Evolutionary conservation across 2,113 vertebrate genomes (phyloP), one percentile per base, ranked within the genome.

Genomic region (Rhinolophus sinicus): DNA sequence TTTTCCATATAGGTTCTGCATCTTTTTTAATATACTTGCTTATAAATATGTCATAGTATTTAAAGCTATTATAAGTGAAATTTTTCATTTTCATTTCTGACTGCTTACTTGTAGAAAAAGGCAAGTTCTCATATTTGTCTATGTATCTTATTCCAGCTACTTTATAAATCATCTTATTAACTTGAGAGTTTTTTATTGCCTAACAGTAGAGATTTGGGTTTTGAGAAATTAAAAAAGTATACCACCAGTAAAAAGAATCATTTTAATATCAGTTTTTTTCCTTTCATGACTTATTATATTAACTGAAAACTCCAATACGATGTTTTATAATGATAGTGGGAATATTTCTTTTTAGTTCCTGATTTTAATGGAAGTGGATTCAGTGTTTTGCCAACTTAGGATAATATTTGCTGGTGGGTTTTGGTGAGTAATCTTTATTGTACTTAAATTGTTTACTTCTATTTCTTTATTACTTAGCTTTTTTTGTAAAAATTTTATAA

Each of bases 401-500:
- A 70, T 80, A 80, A 65, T 89, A 88, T 44, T 70, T 93, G 33
- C 50, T 93, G 52, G 33, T 65, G 22, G 28, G 8, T 24, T 83
- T 62, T 62, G 60, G 52, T 30, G 69, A 83, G 12, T 60, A n/a
- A 22, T 28, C 52, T 52, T 69, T 62, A 77, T 52, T 18, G 16
- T 47, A 62, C 24, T 84, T 84, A 89, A 47, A 19, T 62, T 69
- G 40, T 76, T 77, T 73, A 22, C 19, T 94, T 94, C 35, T 64
- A 62, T 85, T 81, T 80, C 38, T 28, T 19, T 40, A 54, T 75
- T 78, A 72, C 3, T 88, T 95, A 58, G 6, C n/a, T 88, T 78
- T 75, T 44, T 80, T 62, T 30, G 16, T 69, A 94, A 89, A 54
- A 97, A 87, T 93, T 62, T 52, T 69, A 24, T 82, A 75, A 38